A percentile compares a stretch with the other conserved stretches of the same genome.
Evolutionary conservation across 1,140 invertebrate species (phyloP).

Genomic region (Drosophila subobscura): DNA sequence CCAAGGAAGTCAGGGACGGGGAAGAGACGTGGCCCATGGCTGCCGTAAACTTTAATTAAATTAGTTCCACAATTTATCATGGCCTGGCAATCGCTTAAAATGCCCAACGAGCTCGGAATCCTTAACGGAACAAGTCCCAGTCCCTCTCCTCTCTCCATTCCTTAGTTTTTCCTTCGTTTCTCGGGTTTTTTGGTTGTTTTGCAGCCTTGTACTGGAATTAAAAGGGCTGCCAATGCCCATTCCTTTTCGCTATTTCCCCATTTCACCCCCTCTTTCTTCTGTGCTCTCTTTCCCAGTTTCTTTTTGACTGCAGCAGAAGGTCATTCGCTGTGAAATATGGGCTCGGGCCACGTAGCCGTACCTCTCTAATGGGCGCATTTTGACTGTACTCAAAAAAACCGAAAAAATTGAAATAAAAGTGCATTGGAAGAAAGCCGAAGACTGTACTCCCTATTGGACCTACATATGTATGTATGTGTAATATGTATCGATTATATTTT

Average conservation of each 20-base stretch:
- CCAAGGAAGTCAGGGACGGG: conserved; percentile 12
- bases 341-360: conserved; percentile 51
- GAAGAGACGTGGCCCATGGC: conserved; percentile 15
- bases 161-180: conserved; percentile 45
- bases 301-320: conserved; percentile 65
- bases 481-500: no score
- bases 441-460: background rate
- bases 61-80: conserved; percentile 77
- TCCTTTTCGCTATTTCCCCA: background rate
- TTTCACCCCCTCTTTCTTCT: conserved; percentile 1
- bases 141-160: conserved; percentile 19
- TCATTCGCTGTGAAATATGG: conserved; percentile 76
- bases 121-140: conserved; percentile 39
- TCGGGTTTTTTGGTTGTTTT: conserved; percentile 40
- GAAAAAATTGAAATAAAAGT: conserved; percentile 9
- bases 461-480: no score
- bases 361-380: conserved; percentile 62
- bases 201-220: conserved; percentile 70
- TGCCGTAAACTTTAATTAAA: conserved; percentile 80
- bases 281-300: background rate
- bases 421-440: background rate
- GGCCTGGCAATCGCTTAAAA: conserved; percentile 77
- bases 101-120: conserved; percentile 53
- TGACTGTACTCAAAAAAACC: conserved; percentile 20
- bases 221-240: conserved; percentile 57